Conservation (phyloP, 2,113 vertebrate species). For the Azemiops feae region DNA sequence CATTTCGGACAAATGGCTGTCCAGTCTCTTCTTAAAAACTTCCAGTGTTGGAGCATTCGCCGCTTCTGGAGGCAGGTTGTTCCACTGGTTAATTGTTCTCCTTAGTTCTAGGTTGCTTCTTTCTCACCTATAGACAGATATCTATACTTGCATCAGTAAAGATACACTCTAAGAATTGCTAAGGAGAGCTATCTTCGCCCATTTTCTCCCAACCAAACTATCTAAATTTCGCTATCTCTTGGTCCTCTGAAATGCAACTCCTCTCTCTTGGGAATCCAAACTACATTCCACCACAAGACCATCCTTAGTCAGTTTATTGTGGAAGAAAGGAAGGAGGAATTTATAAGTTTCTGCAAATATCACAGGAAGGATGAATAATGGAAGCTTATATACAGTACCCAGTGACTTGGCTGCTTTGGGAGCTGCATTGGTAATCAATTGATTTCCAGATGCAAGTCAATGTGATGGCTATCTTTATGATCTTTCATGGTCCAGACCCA, state of each 20-base stretch:
- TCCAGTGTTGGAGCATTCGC: too few species aligned
- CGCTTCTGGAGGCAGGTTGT: too few species aligned
- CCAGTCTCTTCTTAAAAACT: too few species aligned
- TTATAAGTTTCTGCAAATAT: not conserved
- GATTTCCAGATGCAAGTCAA: not conserved
- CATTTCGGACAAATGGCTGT: too few species aligned
- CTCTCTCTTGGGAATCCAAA: not conserved
- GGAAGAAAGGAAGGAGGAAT: not conserved
- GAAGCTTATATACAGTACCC: not conserved
- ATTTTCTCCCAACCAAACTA: too few species aligned
- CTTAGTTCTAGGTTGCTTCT: too few species aligned
- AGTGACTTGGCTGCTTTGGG: not conserved
- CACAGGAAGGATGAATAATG: not conserved
- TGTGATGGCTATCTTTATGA: not conserved
- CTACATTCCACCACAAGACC: not conserved
- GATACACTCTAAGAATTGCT: too few species aligned
- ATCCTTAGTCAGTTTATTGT: not conserved
- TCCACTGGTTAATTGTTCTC: too few species aligned
- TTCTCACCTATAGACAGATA: too few species aligned
- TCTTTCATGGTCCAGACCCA: not conserved
- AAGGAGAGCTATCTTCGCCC: too few species aligned
- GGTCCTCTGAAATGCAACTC: not conserved
- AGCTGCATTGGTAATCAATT: not conserved
- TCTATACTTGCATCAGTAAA: too few species aligned
- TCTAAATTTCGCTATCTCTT: not conserved